phyloP scores from a whole-genome alignment of 2,113 vertebrate species.

The Microcebus tavaratra region DNA sequence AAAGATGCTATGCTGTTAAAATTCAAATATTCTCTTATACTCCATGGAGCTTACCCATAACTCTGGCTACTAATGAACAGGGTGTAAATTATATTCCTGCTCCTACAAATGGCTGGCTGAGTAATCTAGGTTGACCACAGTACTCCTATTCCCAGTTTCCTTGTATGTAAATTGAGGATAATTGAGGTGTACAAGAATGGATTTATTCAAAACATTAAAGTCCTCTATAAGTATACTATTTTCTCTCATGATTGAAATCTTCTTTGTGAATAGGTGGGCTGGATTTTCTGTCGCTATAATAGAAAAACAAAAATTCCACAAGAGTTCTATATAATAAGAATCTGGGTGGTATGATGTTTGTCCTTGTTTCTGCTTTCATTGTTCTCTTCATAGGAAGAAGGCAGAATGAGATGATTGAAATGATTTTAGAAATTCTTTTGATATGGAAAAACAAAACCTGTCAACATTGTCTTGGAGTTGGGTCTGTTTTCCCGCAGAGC shows the following conservation, averaged over 20 bases:
- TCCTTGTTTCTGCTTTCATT: neutral
- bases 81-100: neutral
- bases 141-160: neutral
- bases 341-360: neutral
- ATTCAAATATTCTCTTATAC: neutral
- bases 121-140: fast-evolving
- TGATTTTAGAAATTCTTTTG: neutral
- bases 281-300: neutral
- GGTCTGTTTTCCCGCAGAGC: neutral
- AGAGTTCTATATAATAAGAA: neutral
- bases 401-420: neutral
- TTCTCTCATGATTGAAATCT: neutral
- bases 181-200: neutral
- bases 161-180: neutral
- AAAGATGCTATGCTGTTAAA: neutral
- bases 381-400: neutral
- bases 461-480: neutral
- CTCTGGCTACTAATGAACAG: neutral
- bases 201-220: neutral
- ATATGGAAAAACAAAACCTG: neutral
- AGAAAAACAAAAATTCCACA: neutral
- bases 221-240: neutral
- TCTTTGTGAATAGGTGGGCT: neutral
- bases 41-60: neutral
- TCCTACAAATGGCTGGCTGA: neutral